Base-by-base conservation (phyloP, 2,113 vertebrate species). In the Sula dactylatra region DNA sequence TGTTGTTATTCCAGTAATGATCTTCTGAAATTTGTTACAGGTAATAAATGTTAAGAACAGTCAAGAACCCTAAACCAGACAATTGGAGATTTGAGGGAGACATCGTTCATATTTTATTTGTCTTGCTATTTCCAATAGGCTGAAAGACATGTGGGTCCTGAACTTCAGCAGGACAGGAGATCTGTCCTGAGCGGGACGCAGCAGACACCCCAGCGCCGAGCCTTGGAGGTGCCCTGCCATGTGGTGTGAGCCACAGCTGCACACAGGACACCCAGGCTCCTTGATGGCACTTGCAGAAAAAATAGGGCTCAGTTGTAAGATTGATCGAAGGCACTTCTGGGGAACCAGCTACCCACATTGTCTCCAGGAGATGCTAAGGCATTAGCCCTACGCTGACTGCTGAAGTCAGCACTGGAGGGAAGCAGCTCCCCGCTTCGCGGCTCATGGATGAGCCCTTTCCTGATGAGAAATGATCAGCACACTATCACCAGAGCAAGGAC, bases 301-400 rank as follows among this genome's bases (percentile, higher is more conserved):
- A 29, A 26, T 2, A 3, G n/a, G 52, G 47, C 18, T 72, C 4
- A 1, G 32, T 22, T 76, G 44, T 10, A 9, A 77, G 25, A 8
- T 1, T 24, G 49, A 27, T 25, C 40, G 59, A 44, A 42, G 34
- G 22, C 7, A 10, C 2, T 66, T 32, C 50, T 58, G 34, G 36
- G 40, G 19, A 88, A 19, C 12, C 36, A 81, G 36, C 40, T 69
- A 15, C 22, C 36, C 40, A 22, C 38, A 9, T 9, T 16, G 47
- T 7, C 50, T 21, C 12, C 13, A 17, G 38, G 7, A 14, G 56
- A 34, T 17, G 36, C 8, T 49, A 18, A 82, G 85, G 14, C 25
- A 31, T 0, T 4, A 82, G 32, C 10, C 59, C 47, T 22, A 0
- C 2, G 2, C 34, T 42, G 32, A 26, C 19, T 6, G 3, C 38